Evolutionary conservation across 2,797 vertebrate genomes (phyloP).

Genomic region (Stomatorhinus walkeri): DNA sequence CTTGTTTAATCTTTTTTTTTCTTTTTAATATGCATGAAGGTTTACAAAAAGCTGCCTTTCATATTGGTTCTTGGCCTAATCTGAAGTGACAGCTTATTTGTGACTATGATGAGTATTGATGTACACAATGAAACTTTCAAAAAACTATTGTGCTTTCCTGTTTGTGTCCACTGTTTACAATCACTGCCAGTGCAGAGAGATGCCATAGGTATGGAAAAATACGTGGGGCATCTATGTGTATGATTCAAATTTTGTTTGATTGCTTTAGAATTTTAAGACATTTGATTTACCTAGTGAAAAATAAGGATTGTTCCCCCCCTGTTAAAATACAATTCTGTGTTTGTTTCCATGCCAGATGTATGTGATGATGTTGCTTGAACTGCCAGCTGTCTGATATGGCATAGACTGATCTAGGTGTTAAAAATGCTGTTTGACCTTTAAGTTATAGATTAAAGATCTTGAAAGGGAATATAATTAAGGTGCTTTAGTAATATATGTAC

Average conservation of each 20-base stretch:
- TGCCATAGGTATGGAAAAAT: background rate
- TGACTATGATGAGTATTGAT: background rate
- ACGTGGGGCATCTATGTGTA: background rate
- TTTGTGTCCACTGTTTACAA: constrained; percentile 31
- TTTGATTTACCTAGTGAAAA: background rate
- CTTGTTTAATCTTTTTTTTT: background rate
- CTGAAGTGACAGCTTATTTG: background rate
- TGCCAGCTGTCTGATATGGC: background rate
- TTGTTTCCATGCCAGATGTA: background rate
- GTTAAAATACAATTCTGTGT: background rate
- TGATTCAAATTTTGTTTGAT: background rate
- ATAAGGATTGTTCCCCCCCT: background rate
- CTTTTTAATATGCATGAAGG: background rate
- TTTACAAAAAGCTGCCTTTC: background rate
- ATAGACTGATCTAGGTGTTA: background rate
- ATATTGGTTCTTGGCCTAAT: background rate
- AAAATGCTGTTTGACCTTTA: background rate
- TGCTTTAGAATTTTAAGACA: background rate
- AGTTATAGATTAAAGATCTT: background rate
- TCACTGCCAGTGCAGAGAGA: background rate
- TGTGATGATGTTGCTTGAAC: background rate
- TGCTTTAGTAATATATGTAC: background rate
- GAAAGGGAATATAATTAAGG: background rate
- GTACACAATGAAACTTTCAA: background rate
- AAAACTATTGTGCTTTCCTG: constrained; percentile 1